phyloP scores from a whole-genome alignment of 2,797 vertebrate species.

The Rhynchonycteris naso region DNA sequence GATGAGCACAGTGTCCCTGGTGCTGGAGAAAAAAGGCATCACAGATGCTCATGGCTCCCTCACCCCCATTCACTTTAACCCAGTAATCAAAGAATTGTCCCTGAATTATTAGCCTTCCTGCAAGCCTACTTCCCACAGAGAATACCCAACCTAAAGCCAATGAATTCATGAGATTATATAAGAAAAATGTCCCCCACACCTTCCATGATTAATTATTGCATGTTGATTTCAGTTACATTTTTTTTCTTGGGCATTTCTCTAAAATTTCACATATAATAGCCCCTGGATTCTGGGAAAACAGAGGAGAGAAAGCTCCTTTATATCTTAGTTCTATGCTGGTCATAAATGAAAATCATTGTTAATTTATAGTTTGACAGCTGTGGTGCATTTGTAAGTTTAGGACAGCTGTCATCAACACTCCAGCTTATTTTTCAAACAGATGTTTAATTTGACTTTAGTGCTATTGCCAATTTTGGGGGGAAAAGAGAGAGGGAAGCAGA shows the following conservation, averaged over 20 bases:
- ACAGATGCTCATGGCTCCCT: background rate
- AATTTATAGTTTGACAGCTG: conserved; percentile 86
- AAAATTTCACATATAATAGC: conserved; percentile 48
- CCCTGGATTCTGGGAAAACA: conserved; percentile 57
- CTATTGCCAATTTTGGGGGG: conserved; percentile 82
- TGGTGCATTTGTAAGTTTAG: conserved; percentile 81
- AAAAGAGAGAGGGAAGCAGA: conserved; percentile 76
- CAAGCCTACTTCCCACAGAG: background rate
- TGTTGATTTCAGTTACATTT: conserved; percentile 46
- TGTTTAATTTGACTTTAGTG: conserved; percentile 87
- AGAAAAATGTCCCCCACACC: background rate
- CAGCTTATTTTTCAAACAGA: conserved; percentile 87
- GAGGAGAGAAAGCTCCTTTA: conserved; percentile 56
- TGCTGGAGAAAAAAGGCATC: background rate
- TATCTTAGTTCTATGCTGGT: conserved; percentile 81
- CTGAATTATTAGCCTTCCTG: background rate
- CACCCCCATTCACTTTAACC: background rate
- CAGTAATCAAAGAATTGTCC: background rate
- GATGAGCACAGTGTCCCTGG: background rate
- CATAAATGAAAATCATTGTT: conserved; percentile 85
- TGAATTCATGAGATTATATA: background rate
- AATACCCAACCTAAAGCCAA: background rate
- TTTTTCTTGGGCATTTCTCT: conserved; percentile 42
- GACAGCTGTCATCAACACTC: conserved; percentile 85
- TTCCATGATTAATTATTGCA: conserved; percentile 4